A percentile compares a stretch with the other conserved stretches of the same genome.
phyloP scores from a whole-genome alignment of 1,140 invertebrate species.

The Marisa cornuarietis region DNA sequence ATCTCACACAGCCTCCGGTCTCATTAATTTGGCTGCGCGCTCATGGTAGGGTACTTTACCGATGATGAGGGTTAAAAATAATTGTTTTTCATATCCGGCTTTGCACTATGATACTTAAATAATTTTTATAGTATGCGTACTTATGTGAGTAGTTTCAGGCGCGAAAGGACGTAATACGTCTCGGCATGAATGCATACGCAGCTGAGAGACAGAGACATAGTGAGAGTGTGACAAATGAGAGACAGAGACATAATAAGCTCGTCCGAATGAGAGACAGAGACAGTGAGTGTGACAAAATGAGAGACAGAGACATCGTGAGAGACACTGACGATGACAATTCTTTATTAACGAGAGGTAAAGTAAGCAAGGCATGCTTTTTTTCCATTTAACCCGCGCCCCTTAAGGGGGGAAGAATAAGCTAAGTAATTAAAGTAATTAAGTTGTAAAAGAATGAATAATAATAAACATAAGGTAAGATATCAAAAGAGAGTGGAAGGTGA shows the following conservation, averaged over 20 bases:
- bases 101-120: neutral
- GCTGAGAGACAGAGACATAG: neutral
- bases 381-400: no score
- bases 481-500: neutral
- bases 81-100: neutral
- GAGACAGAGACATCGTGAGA: neutral
- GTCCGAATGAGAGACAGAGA: neutral
- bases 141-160: neutral
- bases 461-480: no score
- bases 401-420: no score
- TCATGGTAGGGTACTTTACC: neutral
- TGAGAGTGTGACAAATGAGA: neutral
- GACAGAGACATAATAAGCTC: neutral
- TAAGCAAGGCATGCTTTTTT: no score
- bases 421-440: no score
- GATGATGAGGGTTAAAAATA: neutral
- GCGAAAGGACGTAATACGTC: neutral
- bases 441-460: no score
- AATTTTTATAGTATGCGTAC: no score
- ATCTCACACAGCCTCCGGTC: neutral
- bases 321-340: neutral
- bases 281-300: neutral
- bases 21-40: neutral
- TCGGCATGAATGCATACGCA: neutral
- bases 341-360: no score